Evolutionary conservation across 2,797 vertebrate genomes (phyloP), one percentile per base, ranked within the genome.

Genomic region (Petrocephalus schoutedeni): DNA sequence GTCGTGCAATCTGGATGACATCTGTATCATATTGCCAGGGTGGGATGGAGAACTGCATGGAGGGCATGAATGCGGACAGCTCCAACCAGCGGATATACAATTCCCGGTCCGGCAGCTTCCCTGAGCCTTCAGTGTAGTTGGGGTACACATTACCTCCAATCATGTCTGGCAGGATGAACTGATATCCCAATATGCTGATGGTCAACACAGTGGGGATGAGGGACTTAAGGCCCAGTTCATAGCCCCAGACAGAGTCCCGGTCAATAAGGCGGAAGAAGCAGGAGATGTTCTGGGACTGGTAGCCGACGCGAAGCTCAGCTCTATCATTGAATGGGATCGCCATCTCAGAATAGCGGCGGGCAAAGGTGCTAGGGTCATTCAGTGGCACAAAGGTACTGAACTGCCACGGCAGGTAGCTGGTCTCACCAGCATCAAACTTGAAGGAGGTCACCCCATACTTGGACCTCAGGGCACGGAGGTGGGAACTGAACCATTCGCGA

Each of bases 21-120:
- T 98, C 97, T 0, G 92, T 94, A 86, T 98, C 98, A 0, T 99
- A 99, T 41, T 94, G 96, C 98, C 98, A 99, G 0, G 98, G 98
- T 0, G 98, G 98, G 54, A 99, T 93, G 3, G 98, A 98, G 92
- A 99, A 99, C 93, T 99, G 98, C 98, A 99, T 98, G 85, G 98
- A 96, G 0, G 98, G 98, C 98, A 99, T 97, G 94, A 99, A 99
- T 41, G 98, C 97, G 0, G 97, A 96, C 89, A 99, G 95, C 93
- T 99, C 98, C 92, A 99, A 93, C 98, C 98, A 99, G 77, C 98
- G 97, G 89, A 99, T 96, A 2, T 99, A 99, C 23, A 99, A 97
- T 92, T 99, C 98, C 3, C 96, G 96, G 89, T 98, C 96, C 0
- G 98, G 98, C 89, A 97, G 92, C 41, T 90, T 93, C 19, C 90